A percentile compares a stretch with the other conserved stretches of the same genome.
phyloP scores from a whole-genome alignment of 2,888 invertebrate genomes.

The Proisotoma minuta region DNA sequence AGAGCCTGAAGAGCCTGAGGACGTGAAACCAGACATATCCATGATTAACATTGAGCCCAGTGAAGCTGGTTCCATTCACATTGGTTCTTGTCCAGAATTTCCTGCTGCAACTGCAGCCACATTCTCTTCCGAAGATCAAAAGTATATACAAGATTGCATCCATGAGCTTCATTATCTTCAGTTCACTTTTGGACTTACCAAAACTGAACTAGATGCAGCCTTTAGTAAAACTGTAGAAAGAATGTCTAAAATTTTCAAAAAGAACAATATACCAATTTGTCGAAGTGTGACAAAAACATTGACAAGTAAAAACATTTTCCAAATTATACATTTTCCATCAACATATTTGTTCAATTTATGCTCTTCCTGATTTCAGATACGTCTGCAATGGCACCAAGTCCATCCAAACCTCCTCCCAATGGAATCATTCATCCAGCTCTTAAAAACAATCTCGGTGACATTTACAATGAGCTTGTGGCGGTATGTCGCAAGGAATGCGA shows the following conservation, averaged over 20 bases:
- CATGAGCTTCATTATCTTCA: conserved; percentile 39
- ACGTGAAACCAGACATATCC: not conserved
- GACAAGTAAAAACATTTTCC: not conserved
- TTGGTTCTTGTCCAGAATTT: not conserved
- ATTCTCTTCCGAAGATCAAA: conserved; percentile 30
- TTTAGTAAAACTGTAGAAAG: conserved; percentile 31
- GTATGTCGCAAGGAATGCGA: conserved; percentile 11
- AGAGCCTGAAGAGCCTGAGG: too few relatives aligned
- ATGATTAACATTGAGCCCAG: too few relatives aligned
- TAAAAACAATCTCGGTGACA: conserved; percentile 5
- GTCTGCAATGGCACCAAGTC: not conserved
- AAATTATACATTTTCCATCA: not conserved
- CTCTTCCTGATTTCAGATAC: conserved; percentile 1
- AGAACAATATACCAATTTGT: conserved; percentile 32
- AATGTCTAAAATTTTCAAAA: conserved; percentile 30
- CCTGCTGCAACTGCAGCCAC: not conserved
- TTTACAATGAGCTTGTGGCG: conserved; percentile 6
- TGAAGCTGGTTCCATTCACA: not conserved
- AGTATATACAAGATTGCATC: conserved; percentile 31
- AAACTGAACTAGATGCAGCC: conserved; percentile 22
- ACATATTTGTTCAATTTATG: not conserved
- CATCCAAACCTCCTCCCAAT: not conserved
- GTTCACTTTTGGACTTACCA: conserved; percentile 37
- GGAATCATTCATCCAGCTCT: conserved; percentile 7
- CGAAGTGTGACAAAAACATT: conserved; percentile 24